These are phyloP conservation scores for Pelmatolapia mariae DNA, from an alignment of 2,113 vertebrate genomes.

Conservation along the genomic window DNA sequence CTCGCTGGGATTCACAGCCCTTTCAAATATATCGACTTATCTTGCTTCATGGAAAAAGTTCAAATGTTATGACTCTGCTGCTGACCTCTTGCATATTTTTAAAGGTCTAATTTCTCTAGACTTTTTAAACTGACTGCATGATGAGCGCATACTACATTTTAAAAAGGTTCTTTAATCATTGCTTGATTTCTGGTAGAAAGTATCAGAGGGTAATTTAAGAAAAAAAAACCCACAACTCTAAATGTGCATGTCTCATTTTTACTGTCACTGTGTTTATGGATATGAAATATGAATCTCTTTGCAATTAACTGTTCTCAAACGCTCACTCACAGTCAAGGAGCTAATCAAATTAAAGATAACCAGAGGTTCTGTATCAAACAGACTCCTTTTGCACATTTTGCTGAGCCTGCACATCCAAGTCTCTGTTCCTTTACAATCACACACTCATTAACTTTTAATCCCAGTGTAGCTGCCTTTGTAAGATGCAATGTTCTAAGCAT, in stretches of 20 bases:
- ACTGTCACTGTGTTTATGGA: not conserved
- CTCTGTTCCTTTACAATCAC: not conserved
- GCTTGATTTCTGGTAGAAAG: not conserved
- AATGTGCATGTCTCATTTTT: not conserved
- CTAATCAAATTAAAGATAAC: constrained; percentile 12
- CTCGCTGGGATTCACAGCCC: not conserved
- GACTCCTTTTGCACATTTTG: not conserved
- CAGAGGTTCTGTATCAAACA: not conserved
- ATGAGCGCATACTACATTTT: not conserved
- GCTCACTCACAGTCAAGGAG: not conserved
- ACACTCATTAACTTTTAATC: not conserved
- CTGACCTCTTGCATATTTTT: not conserved
- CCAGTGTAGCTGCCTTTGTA: not conserved
- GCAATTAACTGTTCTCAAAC: not conserved
- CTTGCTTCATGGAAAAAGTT: not conserved
- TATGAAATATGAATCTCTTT: not conserved
- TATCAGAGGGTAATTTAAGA: not conserved
- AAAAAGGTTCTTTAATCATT: not conserved
- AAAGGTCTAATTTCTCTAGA: not conserved
- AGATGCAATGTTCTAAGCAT: not conserved
- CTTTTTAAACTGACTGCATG: not conserved
- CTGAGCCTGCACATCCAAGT: not conserved
- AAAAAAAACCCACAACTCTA: accelerated
- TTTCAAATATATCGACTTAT: not conserved
- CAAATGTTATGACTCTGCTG: not conserved